Evolutionary conservation across 2,888 invertebrate species (phyloP).

Genomic region (Anagyrus pseudococci): DNA sequence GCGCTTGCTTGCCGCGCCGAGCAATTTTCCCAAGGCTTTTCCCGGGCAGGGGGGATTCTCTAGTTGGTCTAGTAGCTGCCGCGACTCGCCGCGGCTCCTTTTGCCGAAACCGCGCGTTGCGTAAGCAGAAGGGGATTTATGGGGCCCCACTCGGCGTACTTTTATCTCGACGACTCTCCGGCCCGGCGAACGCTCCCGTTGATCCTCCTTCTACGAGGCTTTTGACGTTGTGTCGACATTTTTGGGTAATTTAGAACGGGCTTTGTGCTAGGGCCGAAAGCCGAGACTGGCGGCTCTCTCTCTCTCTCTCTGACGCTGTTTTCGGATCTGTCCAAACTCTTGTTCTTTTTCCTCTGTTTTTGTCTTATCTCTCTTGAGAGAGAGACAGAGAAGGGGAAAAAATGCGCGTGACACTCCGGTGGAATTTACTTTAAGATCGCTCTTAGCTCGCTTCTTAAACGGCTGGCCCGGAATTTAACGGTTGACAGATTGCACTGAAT

Average conservation of each 20-base stretch:
- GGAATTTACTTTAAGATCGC: too few species aligned
- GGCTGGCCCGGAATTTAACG: too few species aligned
- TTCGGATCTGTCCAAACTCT: too few species aligned
- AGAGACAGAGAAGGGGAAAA: too few species aligned
- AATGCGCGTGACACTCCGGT: too few species aligned
- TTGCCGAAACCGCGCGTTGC: slow-evolving; percentile 7
- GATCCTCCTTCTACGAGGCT: not conserved
- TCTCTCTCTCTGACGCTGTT: too few species aligned
- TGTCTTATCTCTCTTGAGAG: too few species aligned
- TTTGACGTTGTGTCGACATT: not conserved
- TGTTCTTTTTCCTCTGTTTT: too few species aligned
- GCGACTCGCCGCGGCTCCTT: slow-evolving; percentile 9
- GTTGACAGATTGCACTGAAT: too few species aligned
- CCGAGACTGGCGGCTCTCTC: too few species aligned
- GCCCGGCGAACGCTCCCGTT: not conserved
- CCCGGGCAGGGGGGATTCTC: not conserved
- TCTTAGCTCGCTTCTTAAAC: too few species aligned
- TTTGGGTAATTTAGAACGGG: slow-evolving; percentile 21
- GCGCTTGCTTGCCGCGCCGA: not conserved
- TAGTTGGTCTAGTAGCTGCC: not conserved
- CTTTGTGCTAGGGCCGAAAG: too few species aligned
- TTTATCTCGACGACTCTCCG: not conserved
- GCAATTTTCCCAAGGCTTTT: not conserved
- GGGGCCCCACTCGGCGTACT: not conserved
- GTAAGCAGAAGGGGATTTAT: slow-evolving; percentile 8